Evolutionary conservation across 2,113 vertebrate species (phyloP), one percentile per base, ranked within the genome.

Genomic region (Cephalopterus ornatus): DNA sequence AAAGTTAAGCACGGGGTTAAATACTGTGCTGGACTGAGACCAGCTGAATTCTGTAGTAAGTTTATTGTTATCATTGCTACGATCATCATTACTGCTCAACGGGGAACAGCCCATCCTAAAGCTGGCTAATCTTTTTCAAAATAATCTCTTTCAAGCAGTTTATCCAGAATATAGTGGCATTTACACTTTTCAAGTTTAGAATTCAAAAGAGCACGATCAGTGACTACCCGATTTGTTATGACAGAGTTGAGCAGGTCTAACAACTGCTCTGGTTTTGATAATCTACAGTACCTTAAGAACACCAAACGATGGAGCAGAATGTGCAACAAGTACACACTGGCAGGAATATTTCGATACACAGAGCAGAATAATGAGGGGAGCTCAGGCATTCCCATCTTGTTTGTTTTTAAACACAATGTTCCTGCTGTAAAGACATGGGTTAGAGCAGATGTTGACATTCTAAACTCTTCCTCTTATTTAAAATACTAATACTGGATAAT

Each of bases 401-500:
- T 94, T 95, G 75, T 55, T 94, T 95, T 87, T 18, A 95, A 95
- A 96, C 66, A 82, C 37, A 80, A 42, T 26, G 50, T 82, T 92
- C 56, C 53, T 94, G 46, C 73, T 83, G 24, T 46, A 88, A 89
- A 72, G 75, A 77, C 50, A 71, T 44, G 20, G 70, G 73, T 83
- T 88, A 67, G 50, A 95, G 13, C 70, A 81, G 63, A 65, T 50
- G 46, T 37, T 89, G 66, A 67, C 56, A 76, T 66, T 61, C 9
- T 11, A 66, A 92, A 66, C 68, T 16, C 30, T 14, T 32, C 53
- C 66, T 28, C 70, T 77, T 46, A 74, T 58, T 86, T 72, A 72
- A 89, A 95, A 92, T 97, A 97, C 83, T 97, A 92, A 81, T 90
- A 85, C 52, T 85, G 82, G 91, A 86, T 92, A 96, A 89, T 81